Evolutionary conservation across 2,888 invertebrate genomes (phyloP).

Genomic region (Ceriagrion tenellum): DNA sequence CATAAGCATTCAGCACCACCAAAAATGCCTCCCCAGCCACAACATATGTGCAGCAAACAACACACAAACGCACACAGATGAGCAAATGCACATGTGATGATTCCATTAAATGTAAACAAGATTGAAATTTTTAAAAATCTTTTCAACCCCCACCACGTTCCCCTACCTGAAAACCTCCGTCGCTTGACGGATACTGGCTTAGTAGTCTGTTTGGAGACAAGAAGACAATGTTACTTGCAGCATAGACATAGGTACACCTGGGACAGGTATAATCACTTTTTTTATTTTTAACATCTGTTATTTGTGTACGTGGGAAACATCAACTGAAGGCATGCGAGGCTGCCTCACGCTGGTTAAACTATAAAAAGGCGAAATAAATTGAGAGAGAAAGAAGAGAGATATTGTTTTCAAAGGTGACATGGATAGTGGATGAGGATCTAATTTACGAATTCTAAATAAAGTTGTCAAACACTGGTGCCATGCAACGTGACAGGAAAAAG

Average conservation of each 20-base stretch:
- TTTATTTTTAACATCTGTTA: background rate
- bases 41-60: background rate
- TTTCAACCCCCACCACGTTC: conserved; percentile 63
- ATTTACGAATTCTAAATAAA: background rate
- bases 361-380: background rate
- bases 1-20: background rate
- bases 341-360: background rate
- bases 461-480: conserved; percentile 22
- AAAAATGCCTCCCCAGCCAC: background rate
- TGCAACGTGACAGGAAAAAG: conserved; percentile 1
- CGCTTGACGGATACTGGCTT: conserved; percentile 77
- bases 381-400: background rate
- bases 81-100: background rate
- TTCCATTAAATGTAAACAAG: background rate
- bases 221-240: conserved; percentile 72
- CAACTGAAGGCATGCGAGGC: background rate
- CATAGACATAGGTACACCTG: conserved; percentile 69
- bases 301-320: background rate
- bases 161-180: conserved; percentile 77
- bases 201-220: conserved; percentile 77
- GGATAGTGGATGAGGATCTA: background rate
- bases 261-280: conserved; percentile 5
- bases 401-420: background rate
- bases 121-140: background rate
- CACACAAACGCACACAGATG: background rate